A percentile compares a stretch with the other conserved stretches of the same genome.
phyloP scores from a whole-genome alignment of 2,797 vertebrate genomes.

The Crenichthys baileyi region DNA sequence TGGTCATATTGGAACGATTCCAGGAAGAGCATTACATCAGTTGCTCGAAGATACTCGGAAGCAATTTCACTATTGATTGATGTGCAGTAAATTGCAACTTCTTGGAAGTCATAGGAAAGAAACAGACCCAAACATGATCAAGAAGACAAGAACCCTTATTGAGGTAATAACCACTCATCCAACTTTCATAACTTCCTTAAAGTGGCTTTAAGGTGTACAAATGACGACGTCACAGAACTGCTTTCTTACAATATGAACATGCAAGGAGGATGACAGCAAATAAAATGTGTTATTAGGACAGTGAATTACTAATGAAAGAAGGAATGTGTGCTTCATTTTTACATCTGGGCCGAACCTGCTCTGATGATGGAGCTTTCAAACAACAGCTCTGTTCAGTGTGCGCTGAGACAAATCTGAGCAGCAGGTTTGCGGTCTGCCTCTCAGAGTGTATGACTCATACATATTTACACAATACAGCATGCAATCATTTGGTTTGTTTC shows the following conservation, averaged over 20 bases:
- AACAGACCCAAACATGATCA: conserved; percentile 7
- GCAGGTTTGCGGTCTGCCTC: conserved; percentile 24
- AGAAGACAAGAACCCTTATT: background rate
- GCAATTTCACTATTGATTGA: conserved; percentile 26
- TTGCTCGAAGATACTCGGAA: conserved; percentile 14
- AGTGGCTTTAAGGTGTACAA: background rate
- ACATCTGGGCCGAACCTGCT: conserved; percentile 15
- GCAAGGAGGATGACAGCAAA: background rate
- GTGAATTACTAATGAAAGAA: conserved; percentile 12
- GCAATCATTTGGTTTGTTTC: conserved; percentile 36
- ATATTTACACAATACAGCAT: conserved; percentile 25
- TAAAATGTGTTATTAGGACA: background rate
- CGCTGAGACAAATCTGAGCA: conserved; percentile 8
- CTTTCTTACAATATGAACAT: background rate
- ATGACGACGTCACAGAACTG: background rate
- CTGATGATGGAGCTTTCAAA: conserved; percentile 21
- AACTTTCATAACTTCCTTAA: conserved; percentile 10
- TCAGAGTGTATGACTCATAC: conserved; percentile 46
- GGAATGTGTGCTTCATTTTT: conserved; percentile 30
- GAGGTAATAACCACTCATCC: background rate
- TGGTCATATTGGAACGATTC: background rate
- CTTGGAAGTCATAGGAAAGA: conserved; percentile 21
- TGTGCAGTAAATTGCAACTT: conserved; percentile 20
- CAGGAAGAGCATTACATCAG: conserved; percentile 8
- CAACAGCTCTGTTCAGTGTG: conserved; percentile 15